A percentile compares a stretch with the other conserved stretches of the same genome.
Conservation (phyloP, 92 coral and sea anemone genomes). For the Ricordea florida region DNA sequence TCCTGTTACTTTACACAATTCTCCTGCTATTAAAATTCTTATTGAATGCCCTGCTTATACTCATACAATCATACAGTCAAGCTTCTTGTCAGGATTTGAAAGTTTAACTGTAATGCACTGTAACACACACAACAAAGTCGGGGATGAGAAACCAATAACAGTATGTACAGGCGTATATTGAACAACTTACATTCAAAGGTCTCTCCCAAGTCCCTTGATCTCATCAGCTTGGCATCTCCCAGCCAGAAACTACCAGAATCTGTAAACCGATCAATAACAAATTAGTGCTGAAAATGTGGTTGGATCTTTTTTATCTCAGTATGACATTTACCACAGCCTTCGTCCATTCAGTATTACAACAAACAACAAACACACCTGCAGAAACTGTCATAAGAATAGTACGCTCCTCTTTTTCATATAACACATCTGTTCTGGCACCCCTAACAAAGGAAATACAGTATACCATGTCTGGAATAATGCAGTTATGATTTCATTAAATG, state of each 20-base stretch:
- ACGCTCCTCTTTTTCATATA: slow-evolving; percentile 48
- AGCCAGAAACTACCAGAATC: not conserved
- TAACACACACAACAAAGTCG: too few species aligned
- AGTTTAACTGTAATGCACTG: too few species aligned
- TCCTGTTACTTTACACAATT: too few species aligned
- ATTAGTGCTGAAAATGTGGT: too few species aligned
- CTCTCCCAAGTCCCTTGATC: slow-evolving; percentile 78
- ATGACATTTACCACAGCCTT: not conserved
- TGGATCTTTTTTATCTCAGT: too few species aligned
- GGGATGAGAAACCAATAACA: not conserved
- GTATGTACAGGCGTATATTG: not conserved
- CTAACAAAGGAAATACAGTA: slow-evolving; percentile 1
- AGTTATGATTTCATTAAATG: too few species aligned
- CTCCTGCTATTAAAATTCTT: too few species aligned
- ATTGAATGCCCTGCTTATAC: too few species aligned
- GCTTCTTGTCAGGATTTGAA: too few species aligned
- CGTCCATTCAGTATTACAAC: not conserved
- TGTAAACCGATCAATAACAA: not conserved
- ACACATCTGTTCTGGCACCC: slow-evolving; percentile 65
- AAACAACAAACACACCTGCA: slow-evolving; percentile 2
- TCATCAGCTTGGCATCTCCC: slow-evolving; percentile 40
- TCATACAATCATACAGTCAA: too few species aligned
- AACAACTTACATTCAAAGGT: slow-evolving; percentile 55
- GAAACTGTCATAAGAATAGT: slow-evolving; percentile 59
- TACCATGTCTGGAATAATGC: too few species aligned